Evolutionary conservation across 2,113 vertebrate species (phyloP), one percentile per base, ranked within the genome.

Genomic region (Stegastes partitus): DNA sequence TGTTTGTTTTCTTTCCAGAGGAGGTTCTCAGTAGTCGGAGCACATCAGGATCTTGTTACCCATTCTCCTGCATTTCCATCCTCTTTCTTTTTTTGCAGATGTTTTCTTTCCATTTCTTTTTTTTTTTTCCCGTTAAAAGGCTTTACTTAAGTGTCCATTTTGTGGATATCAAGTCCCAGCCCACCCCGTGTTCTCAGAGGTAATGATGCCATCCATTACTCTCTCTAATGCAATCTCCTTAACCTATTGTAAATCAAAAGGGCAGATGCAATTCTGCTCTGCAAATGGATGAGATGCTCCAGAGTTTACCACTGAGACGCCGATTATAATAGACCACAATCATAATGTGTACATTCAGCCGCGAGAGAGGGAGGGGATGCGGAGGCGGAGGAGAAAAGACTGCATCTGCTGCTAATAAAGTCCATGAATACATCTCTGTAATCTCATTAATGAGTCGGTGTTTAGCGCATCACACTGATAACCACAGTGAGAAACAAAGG

Each of bases 121-220:
- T 44, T 51, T 55, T 37, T 26, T 55, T 53, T 67, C 3, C 22
- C 23, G 22, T 26, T 55, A 56, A 68, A 42, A 44, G 16, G 34
- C 66, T 68, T 18, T 21, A 23, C 51, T 56, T 56, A 44, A 56
- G 51, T 56, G 37, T 56, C 37, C 53, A 56, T 44, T 56, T 44
- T 68, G 37, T 68, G 37, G 11, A 25, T 68, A 55, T 68, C 51
- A 25, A 26, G 11, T 68, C 22, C 51, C 39, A 42, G 19, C 34
- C 39, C 23, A 0, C 56, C 44, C 51, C n/a, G 16, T 16, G 15
- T 54, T 31, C 53, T 55, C 50, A 54, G 65, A 54, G 34, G 11
- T 39, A 68, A 56, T 68, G 53, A 68, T 56, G 51, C 37, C 51
- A 68, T 68, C 66, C 37, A 68, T 68, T 56, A 68, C 23, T 16